phyloP scores from a whole-genome alignment of 1,140 invertebrate species.

The Pseudomyrmex dendroicus region DNA sequence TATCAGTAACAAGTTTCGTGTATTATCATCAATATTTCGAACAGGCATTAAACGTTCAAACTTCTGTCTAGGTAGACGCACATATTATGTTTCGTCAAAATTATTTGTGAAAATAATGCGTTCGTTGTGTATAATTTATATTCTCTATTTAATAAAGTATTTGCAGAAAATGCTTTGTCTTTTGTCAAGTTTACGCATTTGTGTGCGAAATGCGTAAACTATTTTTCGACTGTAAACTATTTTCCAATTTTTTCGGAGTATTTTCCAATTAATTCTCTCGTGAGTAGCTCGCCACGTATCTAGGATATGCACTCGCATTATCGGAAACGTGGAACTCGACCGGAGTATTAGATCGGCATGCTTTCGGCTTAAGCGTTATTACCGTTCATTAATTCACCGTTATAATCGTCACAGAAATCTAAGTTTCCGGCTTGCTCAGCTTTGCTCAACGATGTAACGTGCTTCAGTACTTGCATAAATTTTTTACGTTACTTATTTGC shows the following conservation, averaged over 20 bases:
- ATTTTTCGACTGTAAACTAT: too few species aligned
- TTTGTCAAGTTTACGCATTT: too few species aligned
- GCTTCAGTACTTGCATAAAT: background rate
- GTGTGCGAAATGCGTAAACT: too few species aligned
- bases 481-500: background rate
- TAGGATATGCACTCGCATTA: background rate
- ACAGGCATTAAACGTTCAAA: background rate
- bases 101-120: too few species aligned
- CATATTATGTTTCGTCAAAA: background rate
- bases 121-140: background rate
- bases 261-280: conserved; percentile 39
- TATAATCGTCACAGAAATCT: conserved; percentile 27
- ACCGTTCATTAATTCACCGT: conserved; percentile 62
- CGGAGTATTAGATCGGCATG: conserved; percentile 23
- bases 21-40: conserved; percentile 11
- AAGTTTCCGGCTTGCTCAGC: conserved; percentile 37
- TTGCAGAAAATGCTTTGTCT: too few species aligned
- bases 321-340: conserved; percentile 47
- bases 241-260: too few species aligned
- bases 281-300: conserved; percentile 36
- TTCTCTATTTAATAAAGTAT: background rate
- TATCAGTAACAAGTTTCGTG: conserved; percentile 28
- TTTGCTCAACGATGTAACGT: background rate
- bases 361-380: conserved; percentile 68
- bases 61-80: background rate